Conservation (phyloP, 2,113 vertebrate species). For the Hydropotes inermis region DNA sequence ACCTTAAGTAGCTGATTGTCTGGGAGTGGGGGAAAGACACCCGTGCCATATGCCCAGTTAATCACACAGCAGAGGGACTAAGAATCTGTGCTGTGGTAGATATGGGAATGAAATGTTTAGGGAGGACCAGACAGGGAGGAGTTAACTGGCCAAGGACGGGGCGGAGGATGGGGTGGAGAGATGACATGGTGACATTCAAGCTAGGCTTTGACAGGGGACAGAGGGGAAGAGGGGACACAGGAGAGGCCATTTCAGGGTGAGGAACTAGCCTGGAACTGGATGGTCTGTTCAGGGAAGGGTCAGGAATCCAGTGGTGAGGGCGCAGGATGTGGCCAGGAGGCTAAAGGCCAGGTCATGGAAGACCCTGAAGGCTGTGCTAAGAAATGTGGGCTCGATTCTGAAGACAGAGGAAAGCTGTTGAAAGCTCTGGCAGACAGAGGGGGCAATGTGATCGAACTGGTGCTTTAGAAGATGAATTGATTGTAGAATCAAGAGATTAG, state of each 20-base stretch:
- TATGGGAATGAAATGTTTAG: background rate
- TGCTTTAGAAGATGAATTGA: conserved; percentile 56
- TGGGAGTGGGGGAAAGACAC: background rate
- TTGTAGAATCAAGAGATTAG: conserved; percentile 58
- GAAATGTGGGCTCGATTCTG: conserved; percentile 28
- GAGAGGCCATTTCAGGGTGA: background rate
- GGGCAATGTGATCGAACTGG: conserved; percentile 4
- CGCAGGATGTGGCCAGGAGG: background rate
- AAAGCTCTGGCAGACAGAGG: background rate
- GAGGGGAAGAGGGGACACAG: background rate
- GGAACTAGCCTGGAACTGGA: background rate
- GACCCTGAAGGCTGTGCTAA: background rate
- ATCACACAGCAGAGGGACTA: background rate
- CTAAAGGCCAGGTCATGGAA: background rate
- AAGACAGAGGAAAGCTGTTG: conserved; percentile 18
- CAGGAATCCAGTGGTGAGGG: background rate
- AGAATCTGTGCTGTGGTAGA: background rate
- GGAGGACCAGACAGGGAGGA: conserved; percentile 2
- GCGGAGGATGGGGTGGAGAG: background rate
- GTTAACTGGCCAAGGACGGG: background rate
- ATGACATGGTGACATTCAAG: conserved; percentile 37
- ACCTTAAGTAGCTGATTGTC: background rate
- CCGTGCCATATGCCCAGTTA: background rate
- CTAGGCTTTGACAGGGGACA: background rate
- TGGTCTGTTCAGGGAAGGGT: background rate